Evolutionary conservation across 2,113 vertebrate species (phyloP), one percentile per base, ranked within the genome.

Genomic region (Camelus bactrianus): DNA sequence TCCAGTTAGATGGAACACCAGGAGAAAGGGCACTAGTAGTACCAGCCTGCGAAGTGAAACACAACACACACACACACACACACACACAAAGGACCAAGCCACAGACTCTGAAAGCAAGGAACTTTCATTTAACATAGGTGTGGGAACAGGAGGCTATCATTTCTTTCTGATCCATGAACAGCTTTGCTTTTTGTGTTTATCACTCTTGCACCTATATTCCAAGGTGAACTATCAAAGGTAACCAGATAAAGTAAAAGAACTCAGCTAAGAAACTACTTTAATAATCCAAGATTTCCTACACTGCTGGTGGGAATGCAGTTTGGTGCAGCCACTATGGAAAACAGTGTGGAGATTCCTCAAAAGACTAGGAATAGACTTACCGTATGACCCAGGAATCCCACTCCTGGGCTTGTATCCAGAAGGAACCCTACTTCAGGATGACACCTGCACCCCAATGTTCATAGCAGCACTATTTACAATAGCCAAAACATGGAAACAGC

Each of bases 231-330:
- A 3, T 54, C 83, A 89, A 94, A 88, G 46, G 8, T 46, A 93
- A 87, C 46, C 17, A 56, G 11, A 93, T 42, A 64, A 91, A 83
- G 42, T 64, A 60, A 91, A 62, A 24, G 10, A 92, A 89, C n/a
- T 92, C 56, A 73, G 28, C 32, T 92, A 88, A 77, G 52, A 93
- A 95, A 80, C 64, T 52, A 89, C 62, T 84, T 54, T 62, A 91
- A 73, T n/a, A 89, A 82, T 30, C n/a, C 17, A 72, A 80, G 42
- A 85, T 30, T 86, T 84, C 38, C 38, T 42, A 42, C 38, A 42
- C 38, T 42, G 38, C 38, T 42, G 38, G 38, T 42, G 38, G 38
- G 38, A 42, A 42, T 42, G 38, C 38, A 42, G 38, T 42, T 42
- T 42, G 38, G 38, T 42, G 38, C 38, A 42, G 38, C 38, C 38